Evolutionary conservation across 2,797 vertebrate species (phyloP), one percentile per base, ranked within the genome.

Genomic region (Mustela erminea): DNA sequence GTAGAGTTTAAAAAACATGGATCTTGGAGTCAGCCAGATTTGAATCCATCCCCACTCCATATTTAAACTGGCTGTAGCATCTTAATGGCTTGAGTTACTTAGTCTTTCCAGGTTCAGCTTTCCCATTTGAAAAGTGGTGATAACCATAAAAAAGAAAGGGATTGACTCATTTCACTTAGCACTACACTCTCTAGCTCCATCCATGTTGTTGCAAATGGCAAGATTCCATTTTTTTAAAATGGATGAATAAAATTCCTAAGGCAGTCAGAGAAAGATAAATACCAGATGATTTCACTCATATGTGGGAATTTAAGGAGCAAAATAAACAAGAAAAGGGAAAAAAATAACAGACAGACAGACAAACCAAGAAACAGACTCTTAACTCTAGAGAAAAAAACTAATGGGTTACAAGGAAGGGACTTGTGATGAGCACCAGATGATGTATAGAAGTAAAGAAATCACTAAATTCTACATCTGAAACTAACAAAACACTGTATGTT

Each of bases 81-180:
- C 38, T 87, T 87, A 80, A 25, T 35, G 49, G 38, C 21, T 27
- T 56, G 72, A 91, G 41, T 62, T 64, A 62, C 38, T 38, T 41
- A 41, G 38, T 41, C 38, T 41, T 41, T 41, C 38, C 38, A 41
- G 38, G 38, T 41, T 41, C 38, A 41, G 38, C 43, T 78, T 49
- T 83, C 72, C 20, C n/a, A 75, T 85, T 41, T 85, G 58, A 85
- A 93, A 92, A 90, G 32, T 70, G 18, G 12, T 90, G 77, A 82
- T 25, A 91, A 82, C 20, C 38, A 58, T 14, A 70, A 82, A 46
- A 62, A 78, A 64, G 72, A 64, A 80, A 90, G 25, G 5, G 41
- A 74, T 3, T 4, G 41, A 27, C 25, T 74, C 9, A 43, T 43
- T 43, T 74, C 13, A 14, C 41, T 74, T 74, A 74, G 72, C 72